Conservation (phyloP, 2,797 vertebrate genomes). For the Arctocebus calabarensis region DNA sequence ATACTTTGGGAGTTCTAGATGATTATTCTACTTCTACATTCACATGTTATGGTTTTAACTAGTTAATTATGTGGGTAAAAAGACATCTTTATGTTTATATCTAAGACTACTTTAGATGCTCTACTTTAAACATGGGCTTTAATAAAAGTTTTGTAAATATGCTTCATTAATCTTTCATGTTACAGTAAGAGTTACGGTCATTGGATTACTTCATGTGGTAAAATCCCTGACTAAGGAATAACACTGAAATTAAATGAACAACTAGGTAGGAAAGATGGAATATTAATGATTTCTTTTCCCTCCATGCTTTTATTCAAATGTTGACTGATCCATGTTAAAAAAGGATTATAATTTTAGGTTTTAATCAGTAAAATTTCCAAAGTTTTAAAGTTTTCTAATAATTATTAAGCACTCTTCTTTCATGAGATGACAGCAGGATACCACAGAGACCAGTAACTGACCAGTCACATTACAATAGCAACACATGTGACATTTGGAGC, state of each 20-base stretch:
- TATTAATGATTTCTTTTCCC: neutral
- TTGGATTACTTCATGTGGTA: neutral
- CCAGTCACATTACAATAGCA: neutral
- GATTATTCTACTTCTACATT: neutral
- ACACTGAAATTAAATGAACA: neutral
- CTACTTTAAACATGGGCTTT: neutral
- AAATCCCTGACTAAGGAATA: neutral
- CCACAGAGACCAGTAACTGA: neutral
- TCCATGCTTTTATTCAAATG: neutral
- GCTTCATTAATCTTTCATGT: neutral
- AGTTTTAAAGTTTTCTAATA: neutral
- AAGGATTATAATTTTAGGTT: neutral
- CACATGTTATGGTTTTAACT: slow-evolving; percentile 37
- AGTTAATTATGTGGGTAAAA: neutral
- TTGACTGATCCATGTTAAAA: neutral
- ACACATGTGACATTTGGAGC: neutral
- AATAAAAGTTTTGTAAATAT: neutral
- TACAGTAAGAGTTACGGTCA: neutral
- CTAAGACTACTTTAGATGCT: neutral
- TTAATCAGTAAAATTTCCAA: neutral
- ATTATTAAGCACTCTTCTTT: neutral
- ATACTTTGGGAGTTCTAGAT: neutral
- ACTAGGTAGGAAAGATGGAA: neutral
- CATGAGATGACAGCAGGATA: neutral
- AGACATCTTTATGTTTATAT: neutral